Conservation (phyloP, 2,888 invertebrate species). For the Didymodactylos carnosus region DNA sequence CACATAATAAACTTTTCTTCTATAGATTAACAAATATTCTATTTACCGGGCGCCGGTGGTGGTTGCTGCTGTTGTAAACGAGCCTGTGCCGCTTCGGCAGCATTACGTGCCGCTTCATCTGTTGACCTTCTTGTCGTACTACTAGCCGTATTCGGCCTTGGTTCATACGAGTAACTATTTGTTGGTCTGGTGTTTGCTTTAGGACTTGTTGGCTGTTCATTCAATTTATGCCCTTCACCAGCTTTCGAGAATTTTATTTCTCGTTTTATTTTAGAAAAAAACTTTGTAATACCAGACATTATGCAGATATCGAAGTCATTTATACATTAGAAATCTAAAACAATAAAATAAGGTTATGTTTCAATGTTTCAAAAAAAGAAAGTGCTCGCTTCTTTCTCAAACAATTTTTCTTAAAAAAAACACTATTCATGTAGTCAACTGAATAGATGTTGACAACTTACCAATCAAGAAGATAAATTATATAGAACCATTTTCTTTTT, state of each 20-base stretch:
- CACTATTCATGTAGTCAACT: too few relatives aligned
- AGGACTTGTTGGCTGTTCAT: background rate
- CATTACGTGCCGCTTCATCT: background rate
- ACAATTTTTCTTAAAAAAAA: too few relatives aligned
- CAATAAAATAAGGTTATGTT: too few relatives aligned
- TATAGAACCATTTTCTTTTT: too few relatives aligned
- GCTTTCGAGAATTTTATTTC: background rate
- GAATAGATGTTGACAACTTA: too few relatives aligned
- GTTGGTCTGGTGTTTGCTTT: background rate
- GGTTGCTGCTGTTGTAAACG: slow-evolving; percentile 1
- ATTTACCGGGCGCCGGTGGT: background rate
- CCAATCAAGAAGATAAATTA: too few relatives aligned
- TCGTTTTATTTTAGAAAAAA: background rate
- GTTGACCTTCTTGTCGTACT: background rate
- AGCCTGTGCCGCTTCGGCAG: slow-evolving; percentile 9
- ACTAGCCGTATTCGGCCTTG: background rate
- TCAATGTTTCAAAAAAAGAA: too few relatives aligned
- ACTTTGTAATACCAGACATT: background rate
- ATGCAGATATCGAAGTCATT: too few relatives aligned
- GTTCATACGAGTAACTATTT: background rate
- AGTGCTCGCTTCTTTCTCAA: too few relatives aligned
- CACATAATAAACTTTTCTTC: background rate
- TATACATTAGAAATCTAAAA: too few relatives aligned
- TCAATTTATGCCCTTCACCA: slow-evolving; percentile 6
- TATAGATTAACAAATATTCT: background rate